Conservation (phyloP, 2,113 vertebrate species). For the pig (Sus scrofa) region T2T-Sscrofa CM000817.6:79489001-79489500, state of each 20-base stretch:
- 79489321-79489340: no score
- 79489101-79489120: conserved; percentile 11
- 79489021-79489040: neutral
- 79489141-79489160: neutral
- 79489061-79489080: neutral
- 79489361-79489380: no score
- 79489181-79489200: neutral
- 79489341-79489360: no score
- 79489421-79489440: no score
- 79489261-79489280: neutral
- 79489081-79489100: conserved; percentile 20
- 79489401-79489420: no score
- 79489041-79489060: neutral
- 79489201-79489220: neutral
- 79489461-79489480: no score
- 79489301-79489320: no score
- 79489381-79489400: no score
- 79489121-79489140: neutral
- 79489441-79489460: no score
- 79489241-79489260: neutral
- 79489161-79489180: neutral
- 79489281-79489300: neutral
- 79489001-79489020: neutral
- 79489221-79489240: neutral
- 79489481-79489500: no score